Evolutionary conservation across 30 jellyfish, hydroid and myxozoan genomes (phyloP).

Genomic region (Hydractinia symbiolongicarpus): DNA sequence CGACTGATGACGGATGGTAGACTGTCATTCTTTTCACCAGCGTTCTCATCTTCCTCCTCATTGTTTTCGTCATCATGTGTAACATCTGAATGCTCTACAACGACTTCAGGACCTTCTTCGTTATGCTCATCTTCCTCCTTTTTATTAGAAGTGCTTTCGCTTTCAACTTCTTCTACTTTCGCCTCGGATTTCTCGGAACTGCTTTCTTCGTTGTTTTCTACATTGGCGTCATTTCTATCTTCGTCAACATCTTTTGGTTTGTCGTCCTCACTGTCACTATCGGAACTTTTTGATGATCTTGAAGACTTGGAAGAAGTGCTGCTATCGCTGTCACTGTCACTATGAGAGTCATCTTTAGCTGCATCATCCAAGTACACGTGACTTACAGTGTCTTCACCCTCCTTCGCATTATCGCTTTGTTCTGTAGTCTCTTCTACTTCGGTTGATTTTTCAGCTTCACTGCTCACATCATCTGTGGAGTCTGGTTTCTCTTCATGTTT

Average conservation of each 20-base stretch:
- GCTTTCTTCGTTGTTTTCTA: too few relatives aligned
- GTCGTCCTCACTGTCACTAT: background rate
- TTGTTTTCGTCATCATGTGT: background rate
- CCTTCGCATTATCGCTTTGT: background rate
- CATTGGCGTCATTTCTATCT: constrained; percentile 2
- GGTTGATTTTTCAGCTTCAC: background rate
- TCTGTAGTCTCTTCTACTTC: background rate
- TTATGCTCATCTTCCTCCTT: background rate
- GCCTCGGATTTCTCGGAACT: too few relatives aligned
- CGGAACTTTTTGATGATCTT: background rate
- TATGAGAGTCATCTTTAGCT: background rate
- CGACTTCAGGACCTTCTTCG: background rate
- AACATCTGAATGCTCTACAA: background rate
- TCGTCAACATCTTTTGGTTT: background rate
- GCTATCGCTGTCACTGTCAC: background rate
- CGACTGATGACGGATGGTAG: constrained; percentile 27
- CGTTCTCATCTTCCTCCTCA: background rate
- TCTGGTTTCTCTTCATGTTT: background rate
- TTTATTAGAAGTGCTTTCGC: too few relatives aligned
- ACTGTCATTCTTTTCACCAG: background rate
- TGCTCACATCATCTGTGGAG: background rate
- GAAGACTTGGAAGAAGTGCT: background rate
- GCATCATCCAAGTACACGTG: constrained; percentile 4
- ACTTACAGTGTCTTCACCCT: background rate
- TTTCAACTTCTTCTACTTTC: too few relatives aligned